phyloP scores from a whole-genome alignment of 2,113 vertebrate species.

The Chinchilla lanigera region DNA sequence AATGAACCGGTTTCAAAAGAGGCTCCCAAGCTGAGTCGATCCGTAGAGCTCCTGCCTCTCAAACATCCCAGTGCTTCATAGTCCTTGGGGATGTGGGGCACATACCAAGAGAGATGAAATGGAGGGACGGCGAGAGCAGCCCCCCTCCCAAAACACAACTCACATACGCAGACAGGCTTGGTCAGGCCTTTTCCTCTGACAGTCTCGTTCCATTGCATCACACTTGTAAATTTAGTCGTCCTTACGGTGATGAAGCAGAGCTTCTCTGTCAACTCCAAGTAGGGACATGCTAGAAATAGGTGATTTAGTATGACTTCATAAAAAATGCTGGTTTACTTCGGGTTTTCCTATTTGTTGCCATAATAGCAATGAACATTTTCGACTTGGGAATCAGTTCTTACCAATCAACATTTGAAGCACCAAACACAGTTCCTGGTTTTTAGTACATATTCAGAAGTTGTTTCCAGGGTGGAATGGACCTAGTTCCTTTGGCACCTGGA shows the following conservation, averaged over 20 bases:
- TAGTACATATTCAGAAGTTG: neutral
- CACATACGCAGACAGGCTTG: neutral
- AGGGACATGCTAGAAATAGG: conserved; percentile 5
- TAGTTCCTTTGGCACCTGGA: neutral
- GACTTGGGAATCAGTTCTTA: neutral
- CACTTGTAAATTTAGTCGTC: conserved; percentile 24
- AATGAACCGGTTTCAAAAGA: conserved; percentile 70
- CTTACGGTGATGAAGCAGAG: conserved; percentile 48
- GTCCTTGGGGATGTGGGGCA: neutral
- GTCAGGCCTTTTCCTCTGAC: conserved; percentile 19
- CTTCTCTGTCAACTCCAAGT: neutral
- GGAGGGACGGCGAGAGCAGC: neutral
- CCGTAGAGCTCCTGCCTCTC: neutral
- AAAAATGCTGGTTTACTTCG: neutral
- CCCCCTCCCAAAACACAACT: accelerated
- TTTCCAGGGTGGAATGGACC: neutral
- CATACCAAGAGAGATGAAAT: neutral
- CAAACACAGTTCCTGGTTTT: neutral
- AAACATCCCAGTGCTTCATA: neutral
- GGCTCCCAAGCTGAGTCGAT: neutral
- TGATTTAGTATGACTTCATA: neutral
- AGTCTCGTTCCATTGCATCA: conserved; percentile 43
- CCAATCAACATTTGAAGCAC: neutral
- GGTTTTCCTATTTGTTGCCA: neutral
- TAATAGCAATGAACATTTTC: neutral